Evolutionary conservation across 2,888 invertebrate genomes (phyloP), one percentile per base, ranked within the genome.

Genomic region (Anthophora plumipes): DNA sequence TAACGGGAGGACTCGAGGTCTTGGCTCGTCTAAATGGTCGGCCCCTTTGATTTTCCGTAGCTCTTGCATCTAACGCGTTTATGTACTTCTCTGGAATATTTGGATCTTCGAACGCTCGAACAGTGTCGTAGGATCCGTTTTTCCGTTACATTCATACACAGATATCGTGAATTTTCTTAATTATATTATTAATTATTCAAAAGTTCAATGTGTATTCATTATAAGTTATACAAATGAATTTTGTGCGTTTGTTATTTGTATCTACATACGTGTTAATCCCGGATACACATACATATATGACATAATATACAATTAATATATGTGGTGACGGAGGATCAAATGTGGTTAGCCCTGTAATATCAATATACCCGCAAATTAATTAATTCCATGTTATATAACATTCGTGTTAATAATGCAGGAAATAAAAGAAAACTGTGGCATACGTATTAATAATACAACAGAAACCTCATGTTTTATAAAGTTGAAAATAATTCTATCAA

Each of bases 301-400:
- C 12, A 17, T 25, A 7, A 8, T 11, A 20, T 50, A 41, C 48
- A n/a, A 22, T 31, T 41, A 46, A 11, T 59, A 39, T 20, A 39
- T 7, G 11, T 17, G 60, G 9, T 17, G 12, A 37, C 20, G 25
- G 12, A 59, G 43, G 67, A 72, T 80, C 60, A 14, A 43, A 55
- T n/a, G 63, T 57, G 78, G 55, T 69, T 70, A 59, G 20, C 66
- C 48, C 43, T 43, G 63, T 68, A 76, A 83, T 78, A 73, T 77
- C 80, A 71, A 79, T 77, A 70, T 57, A 39, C 25, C 74, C 70
- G 37, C 64, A 68, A 81, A 77, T 82, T 84, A 82, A 86, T 86
- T 86, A 84, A 86, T 84, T 80, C 74, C 39, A 52, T 67, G 60
- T 50, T 55, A 50, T 55, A 59, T 37, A 67, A 60, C 8, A 20